Conservation (phyloP, 2,888 invertebrate genomes). For the Drosophila paramelanica region DNA sequence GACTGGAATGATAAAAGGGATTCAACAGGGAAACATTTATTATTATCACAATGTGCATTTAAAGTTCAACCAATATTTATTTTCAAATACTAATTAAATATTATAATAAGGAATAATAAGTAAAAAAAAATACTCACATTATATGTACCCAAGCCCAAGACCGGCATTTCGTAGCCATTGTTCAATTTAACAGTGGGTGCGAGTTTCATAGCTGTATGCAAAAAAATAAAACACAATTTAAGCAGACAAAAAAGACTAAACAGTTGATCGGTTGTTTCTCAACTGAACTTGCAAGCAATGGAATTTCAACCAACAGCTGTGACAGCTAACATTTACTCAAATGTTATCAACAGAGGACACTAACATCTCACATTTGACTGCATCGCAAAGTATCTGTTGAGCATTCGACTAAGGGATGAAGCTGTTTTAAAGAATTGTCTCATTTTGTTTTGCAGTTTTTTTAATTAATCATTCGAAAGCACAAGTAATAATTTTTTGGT, state of each 20-base stretch:
- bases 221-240: neutral
- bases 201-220: constrained; percentile 49
- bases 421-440: neutral
- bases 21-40: neutral
- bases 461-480: too few species aligned
- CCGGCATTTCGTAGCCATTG: constrained; percentile 87
- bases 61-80: neutral
- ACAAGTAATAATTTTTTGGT: too few species aligned
- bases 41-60: constrained; percentile 77
- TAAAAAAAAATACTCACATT: constrained; percentile 84
- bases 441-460: neutral
- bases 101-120: neutral
- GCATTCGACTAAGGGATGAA: neutral
- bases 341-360: constrained; percentile 15
- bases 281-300: neutral
- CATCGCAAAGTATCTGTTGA: neutral
- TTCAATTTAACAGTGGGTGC: constrained; percentile 86
- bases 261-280: neutral
- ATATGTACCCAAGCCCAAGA: constrained; percentile 89
- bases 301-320: neutral
- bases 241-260: neutral
- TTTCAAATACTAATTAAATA: neutral
- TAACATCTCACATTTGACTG: constrained; percentile 7
- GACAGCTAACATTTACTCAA: neutral
- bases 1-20: constrained; percentile 86